phyloP scores from a whole-genome alignment of 2,797 vertebrate genomes.

The Hemibagrus guttatus region DNA sequence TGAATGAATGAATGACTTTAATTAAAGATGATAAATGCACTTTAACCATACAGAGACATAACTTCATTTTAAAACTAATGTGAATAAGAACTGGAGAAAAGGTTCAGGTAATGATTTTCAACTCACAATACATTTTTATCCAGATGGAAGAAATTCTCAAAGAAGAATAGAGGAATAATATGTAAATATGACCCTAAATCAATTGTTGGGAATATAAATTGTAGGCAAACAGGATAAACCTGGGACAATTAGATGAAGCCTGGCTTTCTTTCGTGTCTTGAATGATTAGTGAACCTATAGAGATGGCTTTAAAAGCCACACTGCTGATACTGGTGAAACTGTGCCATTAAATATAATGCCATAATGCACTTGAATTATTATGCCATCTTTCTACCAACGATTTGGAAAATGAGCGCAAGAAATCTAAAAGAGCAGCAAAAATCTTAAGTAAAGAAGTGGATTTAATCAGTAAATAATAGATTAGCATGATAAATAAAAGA shows the following conservation, averaged over 20 bases:
- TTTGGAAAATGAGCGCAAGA: slow-evolving; percentile 42
- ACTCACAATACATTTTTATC: neutral
- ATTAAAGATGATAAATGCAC: neutral
- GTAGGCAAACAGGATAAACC: neutral
- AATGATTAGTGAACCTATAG: neutral
- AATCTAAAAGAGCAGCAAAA: slow-evolving; percentile 46
- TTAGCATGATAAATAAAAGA: slow-evolving; percentile 73
- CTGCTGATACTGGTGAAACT: neutral
- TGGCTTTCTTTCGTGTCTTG: neutral
- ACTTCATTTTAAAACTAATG: neutral
- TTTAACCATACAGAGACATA: neutral
- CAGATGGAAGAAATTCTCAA: neutral
- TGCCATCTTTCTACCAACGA: neutral
- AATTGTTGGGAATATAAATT: neutral
- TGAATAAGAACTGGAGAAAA: too few relatives aligned
- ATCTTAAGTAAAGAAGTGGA: slow-evolving; percentile 63
- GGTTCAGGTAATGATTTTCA: neutral
- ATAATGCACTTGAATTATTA: neutral
- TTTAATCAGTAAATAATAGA: slow-evolving; percentile 75
- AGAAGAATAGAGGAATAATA: neutral
- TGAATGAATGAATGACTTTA: neutral
- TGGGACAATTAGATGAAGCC: neutral
- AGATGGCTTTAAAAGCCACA: neutral
- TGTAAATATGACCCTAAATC: neutral
- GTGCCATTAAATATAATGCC: neutral